Evolutionary conservation across 2,888 invertebrate genomes (phyloP).

Genomic region (Dicycla oo): DNA sequence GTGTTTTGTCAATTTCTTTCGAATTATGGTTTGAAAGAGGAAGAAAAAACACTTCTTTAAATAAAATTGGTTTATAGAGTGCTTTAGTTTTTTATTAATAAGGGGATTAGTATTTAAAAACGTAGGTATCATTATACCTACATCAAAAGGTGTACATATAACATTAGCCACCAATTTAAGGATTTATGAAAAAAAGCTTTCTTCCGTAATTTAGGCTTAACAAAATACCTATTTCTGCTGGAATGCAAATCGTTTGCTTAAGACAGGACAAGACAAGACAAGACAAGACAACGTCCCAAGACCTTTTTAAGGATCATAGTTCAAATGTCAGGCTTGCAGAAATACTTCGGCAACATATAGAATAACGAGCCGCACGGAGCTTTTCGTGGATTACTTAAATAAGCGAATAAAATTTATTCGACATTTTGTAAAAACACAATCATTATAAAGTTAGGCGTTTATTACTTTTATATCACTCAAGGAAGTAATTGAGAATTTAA

Average conservation of each 20-base stretch:
- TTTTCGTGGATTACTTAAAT: constrained; percentile 1
- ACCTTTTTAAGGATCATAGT: constrained; percentile 13
- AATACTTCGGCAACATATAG: constrained; percentile 10
- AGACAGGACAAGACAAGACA: too few species aligned
- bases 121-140: background rate
- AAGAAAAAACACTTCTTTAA: too few species aligned
- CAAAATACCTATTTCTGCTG: background rate
- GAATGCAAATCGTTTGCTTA: background rate
- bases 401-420: background rate
- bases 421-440: background rate
- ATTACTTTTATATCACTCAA: background rate
- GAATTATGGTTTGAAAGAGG: too few species aligned
- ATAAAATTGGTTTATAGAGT: too few species aligned
- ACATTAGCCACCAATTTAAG: too few species aligned
- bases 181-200: background rate
- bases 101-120: background rate
- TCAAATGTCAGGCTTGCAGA: constrained; percentile 11
- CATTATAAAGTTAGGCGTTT: background rate
- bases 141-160: background rate
- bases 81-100: too few species aligned
- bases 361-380: background rate
- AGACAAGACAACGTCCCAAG: too few species aligned
- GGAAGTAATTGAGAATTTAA: background rate
- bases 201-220: background rate
- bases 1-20: too few species aligned